Percentiles rank a stretch among this genome's conserved stretches.
These are phyloP conservation scores for Leiothrix lutea DNA, from an alignment of 2,113 vertebrate species.

Conservation along the genomic window DNA sequence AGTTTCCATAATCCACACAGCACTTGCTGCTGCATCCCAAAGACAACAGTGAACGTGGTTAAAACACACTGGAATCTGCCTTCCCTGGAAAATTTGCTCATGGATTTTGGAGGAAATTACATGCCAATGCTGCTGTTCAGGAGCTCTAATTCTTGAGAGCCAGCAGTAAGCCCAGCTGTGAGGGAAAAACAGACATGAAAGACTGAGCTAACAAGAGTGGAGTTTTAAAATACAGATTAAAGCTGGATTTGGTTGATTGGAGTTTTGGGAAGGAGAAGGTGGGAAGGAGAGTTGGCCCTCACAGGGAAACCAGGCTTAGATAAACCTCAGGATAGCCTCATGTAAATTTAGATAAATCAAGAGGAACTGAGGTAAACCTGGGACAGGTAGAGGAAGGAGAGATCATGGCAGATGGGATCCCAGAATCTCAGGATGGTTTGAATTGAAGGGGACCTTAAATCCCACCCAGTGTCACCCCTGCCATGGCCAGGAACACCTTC, in stretches of 20 bases:
- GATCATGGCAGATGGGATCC: accelerated
- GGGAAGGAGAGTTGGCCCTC: neutral
- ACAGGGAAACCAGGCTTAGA: neutral
- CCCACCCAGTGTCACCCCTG: neutral
- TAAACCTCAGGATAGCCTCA: neutral
- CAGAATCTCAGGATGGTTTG: neutral
- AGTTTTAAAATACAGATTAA: neutral
- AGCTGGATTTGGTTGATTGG: neutral
- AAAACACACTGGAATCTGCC: neutral
- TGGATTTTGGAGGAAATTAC: neutral
- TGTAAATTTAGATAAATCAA: neutral
- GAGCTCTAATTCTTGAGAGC: neutral
- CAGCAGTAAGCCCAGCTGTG: neutral
- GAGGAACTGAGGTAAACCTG: neutral
- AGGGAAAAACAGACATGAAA: neutral
- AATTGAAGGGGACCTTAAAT: neutral
- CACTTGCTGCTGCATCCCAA: neutral
- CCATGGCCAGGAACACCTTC: neutral
- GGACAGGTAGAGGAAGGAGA: neutral
- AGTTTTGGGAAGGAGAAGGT: neutral
- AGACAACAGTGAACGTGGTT: neutral
- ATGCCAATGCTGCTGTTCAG: neutral
- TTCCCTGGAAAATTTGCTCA: neutral
- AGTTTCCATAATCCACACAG: neutral
- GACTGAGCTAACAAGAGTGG: neutral